phyloP scores from a whole-genome alignment of 1,140 invertebrate genomes.

The Pseudoatta argentina region DNA sequence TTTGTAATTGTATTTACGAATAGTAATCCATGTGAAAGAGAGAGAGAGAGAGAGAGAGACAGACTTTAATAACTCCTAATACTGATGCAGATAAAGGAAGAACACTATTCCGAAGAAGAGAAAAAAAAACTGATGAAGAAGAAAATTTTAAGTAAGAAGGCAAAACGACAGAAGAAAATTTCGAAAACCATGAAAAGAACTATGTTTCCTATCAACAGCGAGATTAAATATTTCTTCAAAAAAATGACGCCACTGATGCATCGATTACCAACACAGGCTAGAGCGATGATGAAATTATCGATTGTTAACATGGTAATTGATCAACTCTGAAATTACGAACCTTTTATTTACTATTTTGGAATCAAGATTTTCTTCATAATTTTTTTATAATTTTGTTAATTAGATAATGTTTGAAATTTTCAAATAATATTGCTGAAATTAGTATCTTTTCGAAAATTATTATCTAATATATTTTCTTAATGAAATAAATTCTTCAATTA shows the following conservation, averaged over 20 bases:
- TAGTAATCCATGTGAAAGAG: not conserved
- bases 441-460: not conserved
- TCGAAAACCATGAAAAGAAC: slow-evolving; percentile 77
- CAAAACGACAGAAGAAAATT: slow-evolving; percentile 52
- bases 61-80: slow-evolving; percentile 13
- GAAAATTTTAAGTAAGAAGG: slow-evolving; percentile 24
- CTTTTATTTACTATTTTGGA: not conserved
- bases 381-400: not conserved
- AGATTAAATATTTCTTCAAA: slow-evolving; percentile 80
- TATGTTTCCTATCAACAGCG: slow-evolving; percentile 82
- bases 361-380: not conserved
- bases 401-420: not conserved
- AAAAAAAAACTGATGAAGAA: slow-evolving; percentile 47
- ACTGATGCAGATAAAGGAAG: slow-evolving; percentile 56
- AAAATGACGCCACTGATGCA: slow-evolving; percentile 83
- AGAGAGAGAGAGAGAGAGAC: no score
- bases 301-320: slow-evolving; percentile 85
- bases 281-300: slow-evolving; percentile 82
- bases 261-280: slow-evolving; percentile 81
- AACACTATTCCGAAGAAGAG: slow-evolving; percentile 61
- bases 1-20: not conserved
- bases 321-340: slow-evolving; percentile 75
- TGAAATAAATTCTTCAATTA: not conserved
- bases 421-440: not conserved
- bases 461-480: not conserved